These are phyloP conservation scores for Argya squamiceps DNA, from an alignment of 2,797 vertebrate species.

Conservation along the genomic window DNA sequence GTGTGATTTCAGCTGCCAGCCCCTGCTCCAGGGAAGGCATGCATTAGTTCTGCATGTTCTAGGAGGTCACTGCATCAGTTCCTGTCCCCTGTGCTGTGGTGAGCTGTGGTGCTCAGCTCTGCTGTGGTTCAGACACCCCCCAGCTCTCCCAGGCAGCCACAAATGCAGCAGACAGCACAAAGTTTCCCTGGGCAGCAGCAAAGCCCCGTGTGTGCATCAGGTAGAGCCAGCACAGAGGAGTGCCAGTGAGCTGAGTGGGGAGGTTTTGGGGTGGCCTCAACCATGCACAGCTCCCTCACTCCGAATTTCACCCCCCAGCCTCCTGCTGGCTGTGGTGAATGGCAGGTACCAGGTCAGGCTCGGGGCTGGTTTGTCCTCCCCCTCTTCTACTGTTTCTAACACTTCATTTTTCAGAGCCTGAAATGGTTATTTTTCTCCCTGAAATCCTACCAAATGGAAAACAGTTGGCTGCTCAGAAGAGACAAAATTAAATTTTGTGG, in stretches of 20 bases:
- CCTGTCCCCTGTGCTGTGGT: background rate
- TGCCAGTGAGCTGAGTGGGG: background rate
- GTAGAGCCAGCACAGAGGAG: background rate
- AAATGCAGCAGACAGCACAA: background rate
- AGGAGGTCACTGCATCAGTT: background rate
- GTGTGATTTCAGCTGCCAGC: background rate
- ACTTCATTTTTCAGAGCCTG: slow-evolving; percentile 12
- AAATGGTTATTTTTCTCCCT: slow-evolving; percentile 47
- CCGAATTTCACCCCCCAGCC: background rate
- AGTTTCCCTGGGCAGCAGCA: background rate
- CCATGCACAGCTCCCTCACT: accelerated
- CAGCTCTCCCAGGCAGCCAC: background rate
- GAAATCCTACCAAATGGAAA: slow-evolving; percentile 53
- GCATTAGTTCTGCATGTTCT: no score
- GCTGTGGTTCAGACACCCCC: background rate
- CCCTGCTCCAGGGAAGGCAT: background rate
- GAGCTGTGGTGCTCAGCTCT: background rate
- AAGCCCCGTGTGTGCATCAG: background rate
- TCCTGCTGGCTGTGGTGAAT: accelerated
- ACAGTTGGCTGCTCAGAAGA: slow-evolving; percentile 58
- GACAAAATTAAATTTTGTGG: slow-evolving; percentile 62
- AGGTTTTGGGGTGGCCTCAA: background rate
- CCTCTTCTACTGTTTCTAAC: background rate
- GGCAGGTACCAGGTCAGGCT: accelerated
- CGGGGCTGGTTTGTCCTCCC: background rate